Conservation (phyloP, 1,140 invertebrate species). For the Fopius arisanus region DNA sequence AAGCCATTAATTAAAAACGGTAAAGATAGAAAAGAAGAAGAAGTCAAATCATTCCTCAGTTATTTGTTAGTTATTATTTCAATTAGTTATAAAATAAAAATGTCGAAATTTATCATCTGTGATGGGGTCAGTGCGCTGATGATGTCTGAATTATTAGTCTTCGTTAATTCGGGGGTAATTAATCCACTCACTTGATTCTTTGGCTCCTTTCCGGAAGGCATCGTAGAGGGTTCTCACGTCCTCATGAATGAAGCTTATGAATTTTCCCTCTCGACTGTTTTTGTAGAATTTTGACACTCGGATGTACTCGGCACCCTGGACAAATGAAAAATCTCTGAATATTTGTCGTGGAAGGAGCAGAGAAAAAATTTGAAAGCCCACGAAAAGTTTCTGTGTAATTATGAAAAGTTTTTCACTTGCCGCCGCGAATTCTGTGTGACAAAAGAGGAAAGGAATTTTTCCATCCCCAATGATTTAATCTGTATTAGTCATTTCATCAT, state of each 20-base stretch:
- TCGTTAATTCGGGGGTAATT: constrained; percentile 66
- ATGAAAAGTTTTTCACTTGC: too few species aligned
- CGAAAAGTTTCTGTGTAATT: too few species aligned
- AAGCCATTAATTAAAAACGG: too few species aligned
- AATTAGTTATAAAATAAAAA: too few species aligned
- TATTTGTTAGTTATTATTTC: too few species aligned
- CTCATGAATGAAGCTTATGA: constrained; percentile 83
- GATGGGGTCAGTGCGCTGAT: not conserved
- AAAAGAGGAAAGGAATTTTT: too few species aligned
- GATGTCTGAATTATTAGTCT: not conserved
- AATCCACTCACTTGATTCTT: constrained; percentile 84
- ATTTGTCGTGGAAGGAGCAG: too few species aligned
- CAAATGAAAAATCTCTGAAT: constrained; percentile 41
- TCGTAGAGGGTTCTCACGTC: constrained; percentile 92
- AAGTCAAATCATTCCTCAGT: too few species aligned
- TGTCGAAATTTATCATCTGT: too few species aligned
- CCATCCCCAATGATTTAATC: not conserved
- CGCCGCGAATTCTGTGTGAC: too few species aligned
- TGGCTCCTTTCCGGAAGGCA: constrained; percentile 88
- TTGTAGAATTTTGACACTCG: constrained; percentile 91
- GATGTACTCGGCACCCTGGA: constrained; percentile 88
- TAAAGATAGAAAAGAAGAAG: too few species aligned
- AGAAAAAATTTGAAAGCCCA: too few species aligned
- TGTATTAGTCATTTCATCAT: not conserved
- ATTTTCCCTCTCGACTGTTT: constrained; percentile 90